These are phyloP conservation scores for Bembecia ichneumoniformis DNA, from an alignment of 2,888 invertebrate genomes.

Conservation along the genomic window DNA sequence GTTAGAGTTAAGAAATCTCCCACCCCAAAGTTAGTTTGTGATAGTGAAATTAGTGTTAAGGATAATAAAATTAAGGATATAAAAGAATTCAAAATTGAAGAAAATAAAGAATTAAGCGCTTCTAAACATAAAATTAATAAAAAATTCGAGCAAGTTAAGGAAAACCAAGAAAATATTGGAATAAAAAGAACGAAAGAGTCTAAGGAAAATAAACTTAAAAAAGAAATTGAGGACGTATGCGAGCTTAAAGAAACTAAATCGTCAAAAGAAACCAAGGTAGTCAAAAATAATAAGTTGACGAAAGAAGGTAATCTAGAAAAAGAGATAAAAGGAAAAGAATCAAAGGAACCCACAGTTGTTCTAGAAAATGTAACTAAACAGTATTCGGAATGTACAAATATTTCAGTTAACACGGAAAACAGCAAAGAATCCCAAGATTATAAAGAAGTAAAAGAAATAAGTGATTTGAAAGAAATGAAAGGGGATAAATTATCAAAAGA, in stretches of 20 bases:
- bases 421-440: background rate
- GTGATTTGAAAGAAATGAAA: background rate
- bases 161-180: background rate
- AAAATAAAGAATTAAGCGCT: background rate
- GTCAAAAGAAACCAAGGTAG: conserved; percentile 1
- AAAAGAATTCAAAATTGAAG: conserved; percentile 2
- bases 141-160: conserved; percentile 4
- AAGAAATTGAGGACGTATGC: conserved; percentile 9
- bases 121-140: conserved; percentile 10
- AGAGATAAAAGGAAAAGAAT: conserved; percentile 1
- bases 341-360: background rate
- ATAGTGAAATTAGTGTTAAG: conserved; percentile 40
- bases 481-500: background rate
- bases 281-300: conserved; percentile 1
- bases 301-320: conserved; percentile 1
- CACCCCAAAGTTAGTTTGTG: conserved; percentile 47
- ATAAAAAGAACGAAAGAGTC: conserved; percentile 3
- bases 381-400: background rate
- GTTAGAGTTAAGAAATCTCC: conserved; percentile 50
- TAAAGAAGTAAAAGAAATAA: conserved; percentile 1
- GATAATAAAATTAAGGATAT: conserved; percentile 12
- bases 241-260: conserved; percentile 9
- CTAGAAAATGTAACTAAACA: background rate
- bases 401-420: background rate
- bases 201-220: conserved; percentile 6